Conservation (phyloP, 2,113 vertebrate genomes). For the Fulica atra region DNA sequence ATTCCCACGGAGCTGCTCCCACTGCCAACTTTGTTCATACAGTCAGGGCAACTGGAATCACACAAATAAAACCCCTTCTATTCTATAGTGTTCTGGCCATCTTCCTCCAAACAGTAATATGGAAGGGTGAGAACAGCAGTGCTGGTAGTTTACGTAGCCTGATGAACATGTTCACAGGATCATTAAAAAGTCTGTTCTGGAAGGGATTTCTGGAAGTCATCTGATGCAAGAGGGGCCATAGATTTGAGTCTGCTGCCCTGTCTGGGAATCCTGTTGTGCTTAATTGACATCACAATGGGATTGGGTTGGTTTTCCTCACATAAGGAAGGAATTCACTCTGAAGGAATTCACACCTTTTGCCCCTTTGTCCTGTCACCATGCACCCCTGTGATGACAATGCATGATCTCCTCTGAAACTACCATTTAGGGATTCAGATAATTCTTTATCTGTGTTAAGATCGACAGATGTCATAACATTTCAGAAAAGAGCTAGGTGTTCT, state of each 20-base stretch:
- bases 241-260: neutral
- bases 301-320: neutral
- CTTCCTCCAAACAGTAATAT: neutral
- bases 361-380: neutral
- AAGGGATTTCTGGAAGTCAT: neutral
- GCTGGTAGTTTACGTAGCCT: neutral
- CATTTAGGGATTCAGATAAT: neutral
- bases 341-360: neutral
- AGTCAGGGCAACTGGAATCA: neutral
- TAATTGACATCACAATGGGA: neutral
- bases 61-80: neutral
- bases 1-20: neutral
- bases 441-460: neutral
- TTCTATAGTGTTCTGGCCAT: too few species aligned
- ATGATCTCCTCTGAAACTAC: neutral
- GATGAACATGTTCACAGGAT: neutral
- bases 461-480: neutral
- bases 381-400: neutral
- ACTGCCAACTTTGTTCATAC: rapidly evolving
- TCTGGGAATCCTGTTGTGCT: neutral
- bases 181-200: neutral
- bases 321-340: neutral
- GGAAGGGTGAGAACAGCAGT: neutral
- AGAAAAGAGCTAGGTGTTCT: neutral
- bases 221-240: neutral